These are phyloP conservation scores for Penaeus japonicus DNA, from an alignment of 1,140 invertebrate genomes.

Conservation along the genomic window DNA sequence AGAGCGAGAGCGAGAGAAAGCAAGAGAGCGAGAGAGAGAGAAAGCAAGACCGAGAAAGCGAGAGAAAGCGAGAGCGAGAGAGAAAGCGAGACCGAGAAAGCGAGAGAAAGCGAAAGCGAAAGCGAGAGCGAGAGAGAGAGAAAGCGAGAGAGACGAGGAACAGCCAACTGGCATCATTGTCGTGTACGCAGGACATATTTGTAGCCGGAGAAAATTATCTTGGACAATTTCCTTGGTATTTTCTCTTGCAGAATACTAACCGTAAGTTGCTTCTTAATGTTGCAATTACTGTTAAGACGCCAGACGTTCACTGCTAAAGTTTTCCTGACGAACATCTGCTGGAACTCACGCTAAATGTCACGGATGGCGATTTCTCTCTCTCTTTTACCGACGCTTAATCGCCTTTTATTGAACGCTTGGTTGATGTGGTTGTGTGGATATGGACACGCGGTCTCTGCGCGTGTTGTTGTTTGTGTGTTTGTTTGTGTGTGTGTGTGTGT, in stretches of 20 bases:
- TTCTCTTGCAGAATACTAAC: constrained; percentile 23
- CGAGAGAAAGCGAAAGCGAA: not conserved
- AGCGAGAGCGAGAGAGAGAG: not conserved
- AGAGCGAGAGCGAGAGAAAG: not conserved
- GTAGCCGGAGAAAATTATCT: constrained; percentile 30
- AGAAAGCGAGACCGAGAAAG: not conserved
- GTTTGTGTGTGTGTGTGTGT: too few relatives aligned
- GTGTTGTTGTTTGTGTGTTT: too few relatives aligned
- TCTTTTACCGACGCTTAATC: not conserved
- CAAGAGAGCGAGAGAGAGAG: not conserved
- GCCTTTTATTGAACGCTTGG: too few relatives aligned
- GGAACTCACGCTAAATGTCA: not conserved
- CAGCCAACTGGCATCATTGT: not conserved
- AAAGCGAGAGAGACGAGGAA: not conserved
- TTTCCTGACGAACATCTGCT: constrained; percentile 16
- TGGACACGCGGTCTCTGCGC: too few relatives aligned
- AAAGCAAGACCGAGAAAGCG: not conserved
- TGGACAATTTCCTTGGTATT: not conserved
- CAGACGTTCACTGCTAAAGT: constrained; percentile 36
- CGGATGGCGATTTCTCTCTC: not conserved
- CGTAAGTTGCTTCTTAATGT: constrained; percentile 32
- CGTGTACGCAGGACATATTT: not conserved
- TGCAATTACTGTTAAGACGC: constrained; percentile 24
- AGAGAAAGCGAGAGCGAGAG: not conserved
- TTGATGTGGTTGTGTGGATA: too few relatives aligned